Evolutionary conservation across 2,113 vertebrate genomes (phyloP).

Genomic region (Gadus macrocephalus): DNA sequence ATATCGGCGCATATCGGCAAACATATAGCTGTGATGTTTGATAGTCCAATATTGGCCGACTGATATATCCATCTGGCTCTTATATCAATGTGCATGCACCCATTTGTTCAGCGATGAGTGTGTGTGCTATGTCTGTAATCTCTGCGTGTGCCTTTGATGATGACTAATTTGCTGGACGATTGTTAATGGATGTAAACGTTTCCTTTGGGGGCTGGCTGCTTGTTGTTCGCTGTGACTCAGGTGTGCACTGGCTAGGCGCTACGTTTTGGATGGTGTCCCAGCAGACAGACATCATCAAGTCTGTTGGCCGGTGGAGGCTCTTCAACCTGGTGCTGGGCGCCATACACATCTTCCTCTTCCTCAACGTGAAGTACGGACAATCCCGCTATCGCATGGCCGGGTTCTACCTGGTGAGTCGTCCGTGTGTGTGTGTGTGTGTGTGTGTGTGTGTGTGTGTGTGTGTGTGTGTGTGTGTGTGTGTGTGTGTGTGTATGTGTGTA

Average conservation of each 20-base stretch:
- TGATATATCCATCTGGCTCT: not conserved
- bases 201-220: too few relatives aligned
- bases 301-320: slow-evolving; percentile 73
- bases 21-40: too few relatives aligned
- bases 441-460: not conserved
- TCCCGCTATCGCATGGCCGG: slow-evolving; percentile 73
- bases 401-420: slow-evolving; percentile 73
- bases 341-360: slow-evolving; percentile 77
- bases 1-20: too few relatives aligned
- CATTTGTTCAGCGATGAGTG: not conserved
- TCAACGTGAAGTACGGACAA: slow-evolving; percentile 74
- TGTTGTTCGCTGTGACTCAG: slow-evolving; percentile 46
- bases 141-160: slow-evolving; percentile 1
- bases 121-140: not conserved
- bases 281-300: slow-evolving; percentile 75
- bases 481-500: too few relatives aligned
- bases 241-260: slow-evolving; percentile 80
- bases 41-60: not conserved
- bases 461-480: not conserved
- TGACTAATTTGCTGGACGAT: too few relatives aligned
- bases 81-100: not conserved
- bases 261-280: slow-evolving; percentile 85
- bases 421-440: slow-evolving; percentile 9
- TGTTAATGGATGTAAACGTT: too few relatives aligned
- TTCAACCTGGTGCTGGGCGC: slow-evolving; percentile 80